Conservation (phyloP, 23 tunicate species). For the Trididemnum clinides region DNA sequence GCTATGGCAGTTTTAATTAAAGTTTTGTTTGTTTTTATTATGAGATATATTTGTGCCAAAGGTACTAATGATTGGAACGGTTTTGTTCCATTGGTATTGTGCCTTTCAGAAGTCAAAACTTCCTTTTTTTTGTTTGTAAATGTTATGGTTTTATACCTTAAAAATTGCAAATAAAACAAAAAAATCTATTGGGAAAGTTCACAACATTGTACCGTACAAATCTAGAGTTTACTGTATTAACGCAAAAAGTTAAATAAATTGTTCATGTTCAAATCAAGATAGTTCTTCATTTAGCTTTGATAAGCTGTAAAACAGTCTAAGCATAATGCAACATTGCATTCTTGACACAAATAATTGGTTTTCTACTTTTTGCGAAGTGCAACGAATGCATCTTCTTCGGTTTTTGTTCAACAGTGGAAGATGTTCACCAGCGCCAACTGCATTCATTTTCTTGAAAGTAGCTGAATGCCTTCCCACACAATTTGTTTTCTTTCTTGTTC, state of each 20-base stretch:
- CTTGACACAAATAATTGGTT: no score
- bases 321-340: neutral
- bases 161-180: neutral
- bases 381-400: neutral
- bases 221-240: neutral
- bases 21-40: neutral
- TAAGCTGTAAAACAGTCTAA: neutral
- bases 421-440: neutral
- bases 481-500: no score
- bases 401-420: neutral
- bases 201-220: neutral
- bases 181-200: neutral
- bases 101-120: neutral
- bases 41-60: neutral
- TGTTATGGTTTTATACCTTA: neutral
- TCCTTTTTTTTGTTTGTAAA: neutral
- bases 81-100: slow-evolving; percentile 9
- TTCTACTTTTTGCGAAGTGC: neutral
- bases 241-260: neutral
- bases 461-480: slow-evolving; percentile 7
- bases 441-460: slow-evolving; percentile 2
- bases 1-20: neutral
- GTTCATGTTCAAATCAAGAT: neutral
- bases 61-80: neutral
- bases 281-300: neutral